Percentiles rank a stretch among this genome's conserved stretches.
Evolutionary conservation across 2,113 vertebrate species (phyloP).

Genomic region (Scolopax mira): DNA sequence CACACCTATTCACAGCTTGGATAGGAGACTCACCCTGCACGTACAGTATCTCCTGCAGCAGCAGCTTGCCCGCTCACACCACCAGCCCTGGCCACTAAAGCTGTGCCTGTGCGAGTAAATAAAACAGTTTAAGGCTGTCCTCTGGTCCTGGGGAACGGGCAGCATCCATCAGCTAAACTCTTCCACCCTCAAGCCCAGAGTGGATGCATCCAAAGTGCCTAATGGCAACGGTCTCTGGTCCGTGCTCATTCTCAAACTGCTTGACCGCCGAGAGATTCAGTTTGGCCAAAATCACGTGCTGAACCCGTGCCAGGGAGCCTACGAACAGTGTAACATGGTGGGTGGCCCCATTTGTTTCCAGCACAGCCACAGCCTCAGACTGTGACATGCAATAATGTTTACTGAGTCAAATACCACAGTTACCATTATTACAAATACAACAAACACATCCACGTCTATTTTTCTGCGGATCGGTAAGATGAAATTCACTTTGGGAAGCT

Average conservation of each 20-base stretch:
- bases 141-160: not conserved
- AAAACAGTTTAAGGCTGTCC: not conserved
- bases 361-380: not conserved
- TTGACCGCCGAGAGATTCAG: not conserved
- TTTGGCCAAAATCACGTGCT: not conserved
- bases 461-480: not conserved
- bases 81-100: not conserved
- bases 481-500: not conserved
- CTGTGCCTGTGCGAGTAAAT: not conserved
- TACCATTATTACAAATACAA: not conserved
- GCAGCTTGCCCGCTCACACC: not conserved
- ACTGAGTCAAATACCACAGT: not conserved
- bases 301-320: not conserved
- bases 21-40: not conserved
- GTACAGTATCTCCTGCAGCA: not conserved
- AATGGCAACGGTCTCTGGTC: not conserved
- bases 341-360: not conserved
- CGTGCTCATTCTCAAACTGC: not conserved
- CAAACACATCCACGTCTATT: not conserved
- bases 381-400: not conserved
- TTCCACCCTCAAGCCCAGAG: not conserved
- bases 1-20: not conserved
- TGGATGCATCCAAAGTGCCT: not conserved
- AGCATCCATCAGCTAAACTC: not conserved
- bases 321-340: fast-evolving